Conservation (phyloP, 2,888 invertebrate species). For the Podabrus alpinus region DNA sequence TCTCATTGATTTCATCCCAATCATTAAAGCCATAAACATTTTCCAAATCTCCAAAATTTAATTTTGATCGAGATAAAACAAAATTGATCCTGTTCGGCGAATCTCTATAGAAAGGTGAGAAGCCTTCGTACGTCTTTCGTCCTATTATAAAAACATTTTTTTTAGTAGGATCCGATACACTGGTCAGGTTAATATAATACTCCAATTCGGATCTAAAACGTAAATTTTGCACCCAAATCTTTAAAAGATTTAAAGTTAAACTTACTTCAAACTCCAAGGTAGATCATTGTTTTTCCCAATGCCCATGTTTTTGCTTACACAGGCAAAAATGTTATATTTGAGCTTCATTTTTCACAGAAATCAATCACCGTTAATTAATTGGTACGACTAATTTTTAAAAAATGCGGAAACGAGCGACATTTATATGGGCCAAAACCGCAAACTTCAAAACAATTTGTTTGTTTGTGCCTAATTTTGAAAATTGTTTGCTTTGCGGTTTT, state of each 20-base stretch:
- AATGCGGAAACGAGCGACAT: not conserved
- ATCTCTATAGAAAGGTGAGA: conserved; percentile 82
- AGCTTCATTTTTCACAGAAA: not conserved
- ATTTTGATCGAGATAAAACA: conserved; percentile 68
- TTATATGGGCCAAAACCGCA: not conserved
- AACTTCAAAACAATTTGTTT: not conserved
- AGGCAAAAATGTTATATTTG: not conserved
- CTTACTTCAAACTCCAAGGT: conserved; percentile 88
- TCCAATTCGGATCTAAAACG: not conserved
- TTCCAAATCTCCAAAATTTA: conserved; percentile 49
- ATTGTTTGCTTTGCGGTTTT: not conserved
- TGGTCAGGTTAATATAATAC: not conserved
- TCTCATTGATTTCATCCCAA: conserved; percentile 69
- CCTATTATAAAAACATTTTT: conserved; percentile 95
- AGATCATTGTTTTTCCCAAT: conserved; percentile 85
- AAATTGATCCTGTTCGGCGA: conserved; percentile 79
- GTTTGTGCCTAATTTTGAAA: not conserved
- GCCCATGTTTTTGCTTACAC: conserved; percentile 73
- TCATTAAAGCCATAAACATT: conserved; percentile 66
- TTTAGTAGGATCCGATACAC: conserved; percentile 60
- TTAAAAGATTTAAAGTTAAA: conserved; percentile 9
- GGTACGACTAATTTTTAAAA: not conserved
- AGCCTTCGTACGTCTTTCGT: conserved; percentile 87
- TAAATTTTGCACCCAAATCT: not conserved
- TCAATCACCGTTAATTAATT: not conserved